Base-by-base conservation (phyloP, 2,113 vertebrate species). In the Penelope pileata region DNA sequence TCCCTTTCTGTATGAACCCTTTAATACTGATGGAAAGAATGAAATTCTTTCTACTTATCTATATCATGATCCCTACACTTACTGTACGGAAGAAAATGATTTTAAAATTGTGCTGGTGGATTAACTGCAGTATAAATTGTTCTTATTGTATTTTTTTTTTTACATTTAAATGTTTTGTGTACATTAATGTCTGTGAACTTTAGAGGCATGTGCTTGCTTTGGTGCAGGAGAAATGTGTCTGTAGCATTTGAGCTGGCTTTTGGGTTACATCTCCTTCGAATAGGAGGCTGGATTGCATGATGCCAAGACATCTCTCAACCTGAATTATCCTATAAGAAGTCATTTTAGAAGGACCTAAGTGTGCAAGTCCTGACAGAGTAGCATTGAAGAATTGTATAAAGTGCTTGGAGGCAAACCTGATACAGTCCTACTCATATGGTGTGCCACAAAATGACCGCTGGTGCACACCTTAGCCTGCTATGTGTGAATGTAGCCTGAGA, bases 401-500 rank as follows among this genome's bases (percentile, higher is more conserved):
- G 13, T 69, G 9, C 16, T 42, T n/a, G 29, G 22, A 68, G n/a
- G 26, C 18, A 68, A 68, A 36, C 17, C 7, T 58, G 24, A 10
- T 51, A 24, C 8, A n/a, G 16, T 1, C 16, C 8, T 58, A 10
- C 53, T 83, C 17, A 12, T 34, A 24, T 7, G 3, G 10, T 63
- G 21, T 30, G n/a, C n/a, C 1, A 7, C 9, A n/a, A 14, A 43
- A 32, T 2, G 2, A 5, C 8, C 27, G n/a, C 42, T 58, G n/a
- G 32, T 36, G 9, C 21, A 5, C n/a, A 5, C 17, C n/a, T 81
- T 32, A 72, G 32, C 26, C 47, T 67, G 42, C 38, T 34, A 17
- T 6, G 16, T 23, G 34, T 38, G 40, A 59, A 30, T 21, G 17
- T 10, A 30, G 32, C 16, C 62, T 40, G n/a, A 14, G 27, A 54